A percentile compares a stretch with the other conserved stretches of the same genome.
Evolutionary conservation across 2,113 vertebrate species (phyloP).

Genomic region (Rana temporaria): DNA sequence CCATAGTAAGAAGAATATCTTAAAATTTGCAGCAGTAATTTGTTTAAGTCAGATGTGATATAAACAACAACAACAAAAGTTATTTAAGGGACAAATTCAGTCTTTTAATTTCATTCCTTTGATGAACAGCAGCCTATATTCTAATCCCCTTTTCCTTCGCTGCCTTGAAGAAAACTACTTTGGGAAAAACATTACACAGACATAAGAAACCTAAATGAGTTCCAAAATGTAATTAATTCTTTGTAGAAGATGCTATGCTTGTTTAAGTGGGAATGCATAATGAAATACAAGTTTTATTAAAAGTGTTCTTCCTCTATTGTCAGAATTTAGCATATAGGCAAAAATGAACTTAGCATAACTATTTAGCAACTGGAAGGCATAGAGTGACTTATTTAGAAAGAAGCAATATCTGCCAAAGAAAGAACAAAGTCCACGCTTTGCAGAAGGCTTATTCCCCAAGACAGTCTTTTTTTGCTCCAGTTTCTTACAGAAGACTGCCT

Average conservation of each 20-base stretch:
- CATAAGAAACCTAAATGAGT: slow-evolving; percentile 37
- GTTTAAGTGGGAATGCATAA: slow-evolving; percentile 30
- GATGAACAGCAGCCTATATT: slow-evolving; percentile 8
- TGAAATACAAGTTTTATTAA: slow-evolving; percentile 42
- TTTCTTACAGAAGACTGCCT: slow-evolving; percentile 22
- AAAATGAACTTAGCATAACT: slow-evolving; percentile 22
- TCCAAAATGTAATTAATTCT: slow-evolving; percentile 41
- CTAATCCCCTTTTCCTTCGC: slow-evolving; percentile 23
- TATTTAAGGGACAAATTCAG: background rate
- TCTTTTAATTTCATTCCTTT: slow-evolving; percentile 28
- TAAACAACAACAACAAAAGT: background rate
- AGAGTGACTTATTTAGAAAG: slow-evolving; percentile 21
- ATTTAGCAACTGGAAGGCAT: slow-evolving; percentile 36
- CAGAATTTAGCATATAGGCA: slow-evolving; percentile 7
- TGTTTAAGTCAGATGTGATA: slow-evolving; percentile 4
- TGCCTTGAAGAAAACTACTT: slow-evolving; percentile 18
- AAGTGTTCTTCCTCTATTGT: slow-evolving; percentile 23
- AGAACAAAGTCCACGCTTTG: slow-evolving; percentile 39
- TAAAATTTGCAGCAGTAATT: slow-evolving; percentile 11
- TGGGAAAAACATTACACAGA: slow-evolving; percentile 40
- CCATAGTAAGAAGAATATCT: background rate
- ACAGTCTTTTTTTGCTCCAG: slow-evolving; percentile 7
- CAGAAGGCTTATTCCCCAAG: slow-evolving; percentile 36
- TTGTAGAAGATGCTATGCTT: slow-evolving; percentile 13
- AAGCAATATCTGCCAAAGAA: slow-evolving; percentile 31